Base-by-base conservation (phyloP, 2,797 vertebrate genomes). In the Ceyx erithaca region DNA sequence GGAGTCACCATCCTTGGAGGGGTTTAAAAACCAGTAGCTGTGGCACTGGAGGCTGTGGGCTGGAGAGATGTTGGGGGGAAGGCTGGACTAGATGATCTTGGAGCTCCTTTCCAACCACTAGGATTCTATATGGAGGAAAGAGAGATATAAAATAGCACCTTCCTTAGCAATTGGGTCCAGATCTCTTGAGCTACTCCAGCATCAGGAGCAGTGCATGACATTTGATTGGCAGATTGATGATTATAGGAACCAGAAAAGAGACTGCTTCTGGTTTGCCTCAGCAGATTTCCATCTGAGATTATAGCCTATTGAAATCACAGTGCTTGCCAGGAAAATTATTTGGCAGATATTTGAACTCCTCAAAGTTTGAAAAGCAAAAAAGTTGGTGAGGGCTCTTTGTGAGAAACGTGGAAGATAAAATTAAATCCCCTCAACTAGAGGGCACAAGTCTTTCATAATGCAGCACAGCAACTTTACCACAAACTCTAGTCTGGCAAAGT, bases 181-280 rank as follows among this genome's bases (percentile, higher is more conserved):
- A 54, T 37, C 64, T 57, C 63, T 62, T 58, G n/a, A 82, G 30
- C 20, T 21, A 41, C 17, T n/a, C 14, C 5, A 64, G n/a, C 6
- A n/a, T 15, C 25, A 61, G 30, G 26, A 85, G 35, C 3, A 51
- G 12, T 0, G 0, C 4, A 19, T 10, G 21, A 64, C 20, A 72
- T 70, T 43, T 58, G 33, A 55, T 16, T 30, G 48, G 23, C 28
- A 90, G 31, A 45, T 73, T 57, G 80, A 28, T 14, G 6, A 45
- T 57, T 57, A 71, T 2, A 57, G 18, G 12, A 67, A 63, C 51
- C 41, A 81, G 52, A 59, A 80, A 78, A 80, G 8, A 67, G 12
- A 25, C 20, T 80, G n/a, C 26, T 68, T 63, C 26, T 55, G 12
- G 68, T 90, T 80, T 85, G 30, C 12, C 40, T 69, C n/a, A 54